Evolutionary conservation across 2,888 invertebrate species (phyloP).

Genomic region (Exocentrus adspersus): DNA sequence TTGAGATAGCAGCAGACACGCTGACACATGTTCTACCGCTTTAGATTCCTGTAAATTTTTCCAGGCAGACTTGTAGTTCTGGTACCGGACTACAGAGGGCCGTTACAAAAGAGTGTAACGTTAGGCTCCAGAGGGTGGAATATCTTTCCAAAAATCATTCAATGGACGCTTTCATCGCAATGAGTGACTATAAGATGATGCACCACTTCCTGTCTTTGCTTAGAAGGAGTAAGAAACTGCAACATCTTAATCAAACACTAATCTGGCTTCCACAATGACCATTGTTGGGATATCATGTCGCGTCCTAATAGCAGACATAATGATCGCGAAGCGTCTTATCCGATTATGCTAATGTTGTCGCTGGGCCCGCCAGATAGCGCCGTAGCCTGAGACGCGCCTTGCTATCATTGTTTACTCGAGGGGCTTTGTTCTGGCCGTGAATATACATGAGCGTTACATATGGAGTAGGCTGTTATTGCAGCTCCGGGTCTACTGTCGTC

Average conservation of each 20-base stretch:
- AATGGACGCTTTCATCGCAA: no score
- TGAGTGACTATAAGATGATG: no score
- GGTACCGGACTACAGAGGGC: no score
- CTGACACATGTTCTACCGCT: no score
- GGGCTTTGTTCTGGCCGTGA: slow-evolving; percentile 62
- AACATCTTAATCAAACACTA: slow-evolving; percentile 25
- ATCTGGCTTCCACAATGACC: slow-evolving; percentile 48
- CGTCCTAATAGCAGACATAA: slow-evolving; percentile 59
- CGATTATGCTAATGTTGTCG: slow-evolving; percentile 63
- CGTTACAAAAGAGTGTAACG: no score
- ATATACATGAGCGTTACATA: slow-evolving; percentile 65
- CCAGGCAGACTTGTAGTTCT: no score
- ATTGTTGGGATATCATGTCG: slow-evolving; percentile 50
- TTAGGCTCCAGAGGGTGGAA: no score
- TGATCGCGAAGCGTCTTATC: slow-evolving; percentile 60
- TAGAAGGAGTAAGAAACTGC: slow-evolving; percentile 15
- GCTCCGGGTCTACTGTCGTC: slow-evolving; percentile 35
- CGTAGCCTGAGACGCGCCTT: slow-evolving; percentile 47
- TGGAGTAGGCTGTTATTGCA: slow-evolving; percentile 61
- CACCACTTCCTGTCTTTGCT: no score
- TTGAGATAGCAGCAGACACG: no score
- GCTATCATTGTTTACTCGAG: slow-evolving; percentile 62
- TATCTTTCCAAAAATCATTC: no score
- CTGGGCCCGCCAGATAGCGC: slow-evolving; percentile 61
- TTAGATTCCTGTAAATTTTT: no score